These are phyloP conservation scores for Stictonetta naevosa DNA, from an alignment of 2,113 vertebrate species.

Conservation along the genomic window DNA sequence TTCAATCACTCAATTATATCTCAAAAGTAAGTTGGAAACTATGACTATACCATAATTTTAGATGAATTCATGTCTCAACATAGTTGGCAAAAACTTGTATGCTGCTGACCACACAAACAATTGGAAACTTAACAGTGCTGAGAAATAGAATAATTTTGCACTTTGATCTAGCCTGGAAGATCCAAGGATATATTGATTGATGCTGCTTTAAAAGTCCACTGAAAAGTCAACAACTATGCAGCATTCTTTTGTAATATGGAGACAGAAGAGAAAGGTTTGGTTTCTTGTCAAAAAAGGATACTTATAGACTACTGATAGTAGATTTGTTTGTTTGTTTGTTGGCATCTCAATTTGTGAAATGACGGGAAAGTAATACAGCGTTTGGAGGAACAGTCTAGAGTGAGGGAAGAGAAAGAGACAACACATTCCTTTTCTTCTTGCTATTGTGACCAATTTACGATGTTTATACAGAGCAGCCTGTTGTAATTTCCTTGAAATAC, in stretches of 20 bases:
- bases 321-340: background rate
- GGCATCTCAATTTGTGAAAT: background rate
- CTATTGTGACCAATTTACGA: constrained; percentile 2
- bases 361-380: background rate
- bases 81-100: background rate
- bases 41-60: background rate
- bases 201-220: background rate
- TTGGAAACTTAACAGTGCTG: background rate
- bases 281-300: background rate
- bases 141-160: background rate
- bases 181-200: background rate
- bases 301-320: background rate
- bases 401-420: background rate
- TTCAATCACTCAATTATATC: background rate
- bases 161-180: background rate
- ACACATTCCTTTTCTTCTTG: background rate
- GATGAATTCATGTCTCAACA: background rate
- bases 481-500: constrained; percentile 10
- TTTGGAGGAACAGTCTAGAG: background rate
- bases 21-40: background rate
- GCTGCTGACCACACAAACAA: background rate
- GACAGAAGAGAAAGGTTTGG: background rate
- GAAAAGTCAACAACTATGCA: background rate
- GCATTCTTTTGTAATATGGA: background rate
- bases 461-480: background rate